Percentiles rank a stretch among this genome's conserved stretches.
Evolutionary conservation across 2,797 vertebrate genomes (phyloP).

Genomic region (Epinephelus coioides): DNA sequence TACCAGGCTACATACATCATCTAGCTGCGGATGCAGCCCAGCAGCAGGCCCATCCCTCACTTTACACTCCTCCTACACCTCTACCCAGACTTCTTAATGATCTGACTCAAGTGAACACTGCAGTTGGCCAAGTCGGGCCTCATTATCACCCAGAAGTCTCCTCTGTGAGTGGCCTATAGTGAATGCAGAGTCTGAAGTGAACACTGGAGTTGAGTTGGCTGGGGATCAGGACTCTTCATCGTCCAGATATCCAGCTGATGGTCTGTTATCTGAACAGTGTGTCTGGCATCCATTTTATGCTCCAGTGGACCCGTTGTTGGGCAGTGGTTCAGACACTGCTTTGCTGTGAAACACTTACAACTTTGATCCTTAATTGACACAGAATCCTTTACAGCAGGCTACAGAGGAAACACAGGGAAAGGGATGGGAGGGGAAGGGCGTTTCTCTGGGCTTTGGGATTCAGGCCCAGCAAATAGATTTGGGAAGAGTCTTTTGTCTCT

Average conservation of each 20-base stretch:
- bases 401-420: slow-evolving; percentile 27
- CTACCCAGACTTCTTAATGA: slow-evolving; percentile 21
- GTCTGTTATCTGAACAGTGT: slow-evolving; percentile 67
- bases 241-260: slow-evolving; percentile 69
- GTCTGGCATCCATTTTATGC: slow-evolving; percentile 64
- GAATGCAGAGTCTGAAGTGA: slow-evolving; percentile 46
- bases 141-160: slow-evolving; percentile 41
- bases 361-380: slow-evolving; percentile 70
- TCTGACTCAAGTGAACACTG: slow-evolving; percentile 31
- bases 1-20: neutral
- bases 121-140: slow-evolving; percentile 31
- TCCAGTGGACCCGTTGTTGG: slow-evolving; percentile 62
- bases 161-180: slow-evolving; percentile 29
- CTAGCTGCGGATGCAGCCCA: neutral
- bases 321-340: slow-evolving; percentile 60
- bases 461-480: slow-evolving; percentile 20
- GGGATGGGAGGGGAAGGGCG: neutral
- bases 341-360: slow-evolving; percentile 60
- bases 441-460: slow-evolving; percentile 6
- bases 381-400: slow-evolving; percentile 44
- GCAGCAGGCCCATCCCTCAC: neutral
- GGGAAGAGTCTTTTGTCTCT: neutral
- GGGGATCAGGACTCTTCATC: slow-evolving; percentile 58
- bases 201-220: slow-evolving; percentile 51
- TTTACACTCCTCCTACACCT: slow-evolving; percentile 9